A percentile compares a stretch with the other conserved stretches of the same genome.
Evolutionary conservation across 2,888 invertebrate species (phyloP).

Genomic region (Spicauda simplicius): DNA sequence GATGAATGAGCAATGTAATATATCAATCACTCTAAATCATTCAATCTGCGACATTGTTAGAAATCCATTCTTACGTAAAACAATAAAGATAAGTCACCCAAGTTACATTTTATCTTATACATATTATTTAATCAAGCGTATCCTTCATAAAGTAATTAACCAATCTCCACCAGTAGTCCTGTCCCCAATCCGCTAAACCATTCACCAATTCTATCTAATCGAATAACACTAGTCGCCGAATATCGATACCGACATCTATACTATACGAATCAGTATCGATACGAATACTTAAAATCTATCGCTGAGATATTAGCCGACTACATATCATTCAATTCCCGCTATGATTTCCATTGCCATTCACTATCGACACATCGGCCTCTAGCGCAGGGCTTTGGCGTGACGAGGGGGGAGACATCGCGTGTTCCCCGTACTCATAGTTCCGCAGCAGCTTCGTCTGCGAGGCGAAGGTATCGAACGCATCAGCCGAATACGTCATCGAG

Average conservation of each 20-base stretch:
- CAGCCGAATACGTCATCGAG: conserved; percentile 73
- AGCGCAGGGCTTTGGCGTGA: conserved; percentile 66
- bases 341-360: conserved; percentile 36
- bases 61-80: not conserved
- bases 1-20: no score
- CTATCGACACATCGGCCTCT: conserved; percentile 38
- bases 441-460: conserved; percentile 63
- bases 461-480: conserved; percentile 76
- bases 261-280: no score
- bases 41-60: not conserved
- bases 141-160: not conserved
- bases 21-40: no score
- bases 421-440: conserved; percentile 61
- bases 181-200: conserved; percentile 2
- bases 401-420: conserved; percentile 65
- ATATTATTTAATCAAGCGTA: not conserved
- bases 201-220: not conserved
- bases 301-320: not conserved
- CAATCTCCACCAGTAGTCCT: not conserved
- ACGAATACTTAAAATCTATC: not conserved
- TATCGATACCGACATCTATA: no score
- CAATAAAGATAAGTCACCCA: not conserved
- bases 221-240: not conserved
- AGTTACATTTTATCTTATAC: not conserved
- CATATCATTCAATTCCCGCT: not conserved